Conservation (phyloP, 2,888 invertebrate genomes). For the Napeogenes sylphis region DNA sequence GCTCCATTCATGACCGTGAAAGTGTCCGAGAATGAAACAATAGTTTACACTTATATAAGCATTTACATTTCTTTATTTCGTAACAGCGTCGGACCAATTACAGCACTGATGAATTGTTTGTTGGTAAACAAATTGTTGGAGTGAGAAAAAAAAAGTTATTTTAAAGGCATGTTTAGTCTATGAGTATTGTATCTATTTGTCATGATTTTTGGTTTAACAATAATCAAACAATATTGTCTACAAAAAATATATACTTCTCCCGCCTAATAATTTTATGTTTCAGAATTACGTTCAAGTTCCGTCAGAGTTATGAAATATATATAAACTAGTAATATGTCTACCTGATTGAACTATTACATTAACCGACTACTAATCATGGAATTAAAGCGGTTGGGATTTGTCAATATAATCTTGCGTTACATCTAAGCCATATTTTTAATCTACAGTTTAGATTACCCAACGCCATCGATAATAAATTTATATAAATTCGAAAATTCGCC, state of each 20-base stretch:
- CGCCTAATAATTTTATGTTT: too few relatives aligned
- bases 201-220: too few relatives aligned
- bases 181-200: too few relatives aligned
- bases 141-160: neutral
- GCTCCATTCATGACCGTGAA: conserved; percentile 65
- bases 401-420: conserved; percentile 3
- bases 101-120: neutral
- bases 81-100: conserved; percentile 29
- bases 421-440: conserved; percentile 26
- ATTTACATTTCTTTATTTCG: conserved; percentile 9
- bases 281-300: too few relatives aligned
- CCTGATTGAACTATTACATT: neutral
- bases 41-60: conserved; percentile 40
- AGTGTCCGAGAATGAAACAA: conserved; percentile 51
- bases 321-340: too few relatives aligned
- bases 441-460: conserved; percentile 28
- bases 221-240: too few relatives aligned
- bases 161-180: too few relatives aligned
- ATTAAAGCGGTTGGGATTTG: neutral
- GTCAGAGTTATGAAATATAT: too few relatives aligned
- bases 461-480: conserved; percentile 11
- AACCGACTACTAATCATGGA: neutral
- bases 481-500: conserved; percentile 26
- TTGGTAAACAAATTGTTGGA: neutral
- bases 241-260: too few relatives aligned